phyloP scores from a whole-genome alignment of 2,797 vertebrate species.

The Hoplostethus mediterraneus region DNA sequence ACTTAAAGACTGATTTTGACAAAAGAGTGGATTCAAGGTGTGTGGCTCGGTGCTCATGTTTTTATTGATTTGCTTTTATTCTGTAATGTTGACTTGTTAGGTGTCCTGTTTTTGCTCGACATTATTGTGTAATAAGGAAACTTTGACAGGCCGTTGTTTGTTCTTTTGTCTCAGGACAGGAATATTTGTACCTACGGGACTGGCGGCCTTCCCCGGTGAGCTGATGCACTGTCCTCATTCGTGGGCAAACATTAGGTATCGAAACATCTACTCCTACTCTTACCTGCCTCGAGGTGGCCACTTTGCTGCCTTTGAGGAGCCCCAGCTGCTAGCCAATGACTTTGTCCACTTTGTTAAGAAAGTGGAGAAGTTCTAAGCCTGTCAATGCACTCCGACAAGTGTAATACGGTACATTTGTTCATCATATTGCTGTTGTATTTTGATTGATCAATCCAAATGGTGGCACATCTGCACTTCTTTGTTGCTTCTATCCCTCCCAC shows the following conservation, averaged over 20 bases:
- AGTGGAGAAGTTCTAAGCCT: slow-evolving; percentile 79
- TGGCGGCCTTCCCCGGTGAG: slow-evolving; percentile 89
- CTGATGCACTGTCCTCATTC: slow-evolving; percentile 79
- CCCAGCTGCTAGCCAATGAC: slow-evolving; percentile 86
- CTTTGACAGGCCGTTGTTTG: background rate
- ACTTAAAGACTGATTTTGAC: slow-evolving; percentile 59
- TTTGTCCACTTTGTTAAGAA: slow-evolving; percentile 86
- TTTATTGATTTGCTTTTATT: background rate
- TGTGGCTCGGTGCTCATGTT: slow-evolving; percentile 6
- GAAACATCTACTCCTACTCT: slow-evolving; percentile 84
- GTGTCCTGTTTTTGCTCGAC: background rate
- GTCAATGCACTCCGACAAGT: slow-evolving; percentile 11
- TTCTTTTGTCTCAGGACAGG: slow-evolving; percentile 68
- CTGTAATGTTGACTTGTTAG: background rate
- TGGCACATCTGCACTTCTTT: slow-evolving; percentile 1
- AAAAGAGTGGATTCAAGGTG: slow-evolving; percentile 77
- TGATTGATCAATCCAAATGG: slow-evolving; percentile 8
- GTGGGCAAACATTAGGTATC: slow-evolving; percentile 80
- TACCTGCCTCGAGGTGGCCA: slow-evolving; percentile 90
- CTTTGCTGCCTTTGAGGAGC: slow-evolving; percentile 92
- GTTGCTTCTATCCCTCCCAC: background rate
- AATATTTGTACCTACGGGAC: slow-evolving; percentile 86
- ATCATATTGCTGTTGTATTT: slow-evolving; percentile 4
- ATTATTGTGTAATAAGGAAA: background rate
- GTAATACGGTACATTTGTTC: background rate